Base-by-base conservation (phyloP, 2,888 invertebrate species). In the Conomelus anceps region DNA sequence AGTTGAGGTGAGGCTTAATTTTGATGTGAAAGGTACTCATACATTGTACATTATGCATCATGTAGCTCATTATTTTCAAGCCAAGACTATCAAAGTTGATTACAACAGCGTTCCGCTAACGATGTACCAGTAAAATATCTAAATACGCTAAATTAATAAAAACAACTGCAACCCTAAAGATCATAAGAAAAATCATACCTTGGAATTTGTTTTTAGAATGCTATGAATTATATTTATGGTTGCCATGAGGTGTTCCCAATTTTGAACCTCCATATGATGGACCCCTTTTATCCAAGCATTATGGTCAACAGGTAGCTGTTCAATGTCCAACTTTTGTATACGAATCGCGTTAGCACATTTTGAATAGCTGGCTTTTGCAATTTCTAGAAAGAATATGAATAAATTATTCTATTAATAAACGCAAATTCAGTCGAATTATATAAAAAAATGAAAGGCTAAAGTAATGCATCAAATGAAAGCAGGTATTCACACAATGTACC, bases 221-320 rank as follows among this genome's bases (percentile, higher is more conserved):
- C 92, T 90, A 87, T 92, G 92, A 88, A 94, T 91, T 90, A 91
- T 90, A 88, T 93, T 89, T 34, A 94, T 91, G 22, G 93, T 91
- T 22, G 93, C 92, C 84, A 94, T 91, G 23, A 95, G 91, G 91
- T 94, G 93, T 13, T 23, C 22, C n/a, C 89, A 88, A 29, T 84
- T 87, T 23, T 86, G 63, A 20, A 63, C 63, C 63, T n/a, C 22
- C 13, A 88, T 23, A 22, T 22, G 63, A 29, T 29, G 22, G 17
- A 88, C n/a, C 63, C 63, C 63, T 63, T 63, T n/a, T 13, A 87
- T 84, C 89, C 88, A 22, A 85, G 89, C 7, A 3, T n/a, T 63
- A n/a, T 63, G 63, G 63, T 63, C 63, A 63, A 63, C 63, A 63
- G 63, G 63, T n/a, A 63, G n/a, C n/a, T 63, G 20, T n/a, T 84